These are phyloP conservation scores for Rhamnusium bicolor DNA, from an alignment of 2,888 invertebrate genomes.

Conservation along the genomic window DNA sequence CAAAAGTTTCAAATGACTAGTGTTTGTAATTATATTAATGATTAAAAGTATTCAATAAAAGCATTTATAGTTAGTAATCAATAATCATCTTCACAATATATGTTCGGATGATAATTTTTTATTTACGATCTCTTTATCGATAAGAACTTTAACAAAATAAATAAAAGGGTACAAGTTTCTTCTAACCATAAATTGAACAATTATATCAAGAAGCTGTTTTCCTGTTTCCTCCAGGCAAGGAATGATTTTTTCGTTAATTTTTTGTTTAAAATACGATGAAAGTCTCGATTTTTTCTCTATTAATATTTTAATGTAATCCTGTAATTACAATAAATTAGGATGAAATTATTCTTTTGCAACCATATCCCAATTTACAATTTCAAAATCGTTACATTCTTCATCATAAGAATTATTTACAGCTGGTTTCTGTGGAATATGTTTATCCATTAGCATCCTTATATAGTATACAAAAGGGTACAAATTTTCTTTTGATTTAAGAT, in stretches of 20 bases:
- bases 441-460: neutral
- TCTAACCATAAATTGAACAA: neutral
- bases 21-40: too few species aligned
- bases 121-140: neutral
- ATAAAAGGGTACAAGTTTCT: neutral
- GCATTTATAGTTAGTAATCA: neutral
- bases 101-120: neutral
- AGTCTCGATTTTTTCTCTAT: neutral
- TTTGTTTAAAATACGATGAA: neutral
- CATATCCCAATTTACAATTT: conserved; percentile 23
- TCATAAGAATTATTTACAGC: neutral
- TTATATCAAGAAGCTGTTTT: too few species aligned
- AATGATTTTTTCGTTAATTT: neutral
- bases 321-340: neutral
- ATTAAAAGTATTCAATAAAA: neutral
- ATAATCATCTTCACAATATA: neutral
- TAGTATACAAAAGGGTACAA: neutral
- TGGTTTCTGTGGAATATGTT: neutral
- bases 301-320: conserved; percentile 2
- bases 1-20: too few species aligned
- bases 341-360: neutral
- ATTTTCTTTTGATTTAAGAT: neutral
- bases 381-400: conserved; percentile 17
- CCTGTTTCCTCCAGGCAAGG: neutral
- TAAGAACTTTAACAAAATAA: conserved; percentile 9